phyloP scores from a whole-genome alignment of 1,140 invertebrate species.

The Xylocopa sonorina region DNA sequence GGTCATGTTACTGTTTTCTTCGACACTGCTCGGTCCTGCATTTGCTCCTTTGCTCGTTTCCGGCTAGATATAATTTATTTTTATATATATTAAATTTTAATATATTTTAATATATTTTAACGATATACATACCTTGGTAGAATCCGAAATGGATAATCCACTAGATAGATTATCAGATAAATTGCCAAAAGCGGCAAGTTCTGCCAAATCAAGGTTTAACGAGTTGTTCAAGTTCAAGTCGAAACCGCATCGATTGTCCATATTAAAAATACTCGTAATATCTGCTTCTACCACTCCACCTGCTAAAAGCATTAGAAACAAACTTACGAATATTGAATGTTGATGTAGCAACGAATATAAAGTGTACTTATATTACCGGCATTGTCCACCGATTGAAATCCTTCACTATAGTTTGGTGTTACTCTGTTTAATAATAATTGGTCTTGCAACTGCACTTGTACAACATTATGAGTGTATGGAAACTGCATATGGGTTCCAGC shows the following conservation, averaged over 20 bases:
- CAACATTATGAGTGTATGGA: slow-evolving; percentile 35
- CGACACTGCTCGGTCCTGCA: slow-evolving; percentile 1
- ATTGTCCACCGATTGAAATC: slow-evolving; percentile 47
- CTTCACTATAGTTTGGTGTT: slow-evolving; percentile 42
- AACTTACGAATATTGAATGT: not conserved
- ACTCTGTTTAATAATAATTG: slow-evolving; percentile 53
- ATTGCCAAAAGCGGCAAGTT: slow-evolving; percentile 62
- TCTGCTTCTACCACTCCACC: slow-evolving; percentile 24
- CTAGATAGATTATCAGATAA: slow-evolving; percentile 67
- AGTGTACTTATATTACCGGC: slow-evolving; percentile 31
- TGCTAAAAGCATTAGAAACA: not conserved
- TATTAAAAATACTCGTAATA: slow-evolving; percentile 57
- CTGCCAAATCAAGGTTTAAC: slow-evolving; percentile 59
- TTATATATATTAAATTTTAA: slow-evolving; percentile 13
- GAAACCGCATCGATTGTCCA: slow-evolving; percentile 69
- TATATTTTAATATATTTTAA: no score
- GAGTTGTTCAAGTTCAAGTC: slow-evolving; percentile 60
- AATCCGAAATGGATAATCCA: slow-evolving; percentile 65
- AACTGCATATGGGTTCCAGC: slow-evolving; percentile 31
- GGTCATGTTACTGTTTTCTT: slow-evolving; percentile 74
- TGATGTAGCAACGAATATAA: not conserved
- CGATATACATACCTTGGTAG: slow-evolving; percentile 58
- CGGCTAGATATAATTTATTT: slow-evolving; percentile 42
- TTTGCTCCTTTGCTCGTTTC: slow-evolving; percentile 5
- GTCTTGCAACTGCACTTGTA: slow-evolving; percentile 27